These are phyloP conservation scores for Hyposoter didymator DNA, from an alignment of 2,888 invertebrate genomes.

Conservation along the genomic window DNA sequence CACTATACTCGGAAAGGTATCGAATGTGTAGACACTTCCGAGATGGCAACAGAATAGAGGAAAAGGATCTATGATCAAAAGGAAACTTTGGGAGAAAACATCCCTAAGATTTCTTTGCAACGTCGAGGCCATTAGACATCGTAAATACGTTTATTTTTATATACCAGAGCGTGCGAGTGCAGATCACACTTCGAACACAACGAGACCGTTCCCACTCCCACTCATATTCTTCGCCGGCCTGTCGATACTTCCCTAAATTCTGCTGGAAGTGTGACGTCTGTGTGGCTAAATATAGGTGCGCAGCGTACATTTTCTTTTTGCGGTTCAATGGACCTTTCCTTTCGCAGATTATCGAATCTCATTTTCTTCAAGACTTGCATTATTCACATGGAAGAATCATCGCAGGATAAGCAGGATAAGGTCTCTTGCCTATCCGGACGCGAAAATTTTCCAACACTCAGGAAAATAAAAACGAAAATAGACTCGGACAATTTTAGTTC, in stretches of 20 bases:
- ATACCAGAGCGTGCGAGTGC: not conserved
- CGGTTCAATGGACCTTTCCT: not conserved
- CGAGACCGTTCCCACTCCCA: not conserved
- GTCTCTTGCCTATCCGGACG: not conserved
- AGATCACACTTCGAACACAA: not conserved
- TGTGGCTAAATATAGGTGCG: constrained; percentile 21
- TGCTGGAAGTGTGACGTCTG: not conserved
- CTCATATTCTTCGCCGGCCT: not conserved
- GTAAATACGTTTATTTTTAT: not conserved
- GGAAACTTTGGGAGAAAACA: not conserved
- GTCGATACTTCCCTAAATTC: not conserved
- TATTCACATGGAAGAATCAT: not conserved
- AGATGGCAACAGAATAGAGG: constrained; percentile 1
- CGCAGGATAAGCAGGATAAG: not conserved
- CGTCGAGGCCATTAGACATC: not conserved
- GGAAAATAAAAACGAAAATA: not conserved
- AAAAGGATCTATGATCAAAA: not conserved
- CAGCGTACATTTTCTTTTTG: not conserved
- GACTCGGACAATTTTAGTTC: not conserved
- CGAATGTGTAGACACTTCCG: not conserved
- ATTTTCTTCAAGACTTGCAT: not conserved
- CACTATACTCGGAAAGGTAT: not conserved
- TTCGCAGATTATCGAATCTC: not conserved
- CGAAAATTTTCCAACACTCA: not conserved
- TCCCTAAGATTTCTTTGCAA: not conserved